phyloP scores from a whole-genome alignment of 2,888 invertebrate genomes.

The Sinohyriopsis cumingii region DNA sequence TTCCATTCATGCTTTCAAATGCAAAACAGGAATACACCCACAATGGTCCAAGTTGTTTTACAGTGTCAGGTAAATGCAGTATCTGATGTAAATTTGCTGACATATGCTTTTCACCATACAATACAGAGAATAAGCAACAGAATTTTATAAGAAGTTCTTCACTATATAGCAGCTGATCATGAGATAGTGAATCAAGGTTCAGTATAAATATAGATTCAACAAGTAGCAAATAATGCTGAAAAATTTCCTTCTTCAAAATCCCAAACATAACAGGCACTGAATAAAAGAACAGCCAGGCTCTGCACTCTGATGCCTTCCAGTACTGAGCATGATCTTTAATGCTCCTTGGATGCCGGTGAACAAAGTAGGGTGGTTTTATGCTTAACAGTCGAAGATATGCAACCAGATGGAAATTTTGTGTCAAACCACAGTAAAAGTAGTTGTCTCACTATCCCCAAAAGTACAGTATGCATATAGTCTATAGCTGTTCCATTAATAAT shows the following conservation, averaged over 20 bases:
- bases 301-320: slow-evolving; percentile 32
- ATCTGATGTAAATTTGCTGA: slow-evolving; percentile 25
- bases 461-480: too few species aligned
- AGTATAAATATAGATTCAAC: slow-evolving; percentile 27
- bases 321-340: slow-evolving; percentile 21
- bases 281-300: slow-evolving; percentile 28
- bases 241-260: slow-evolving; percentile 14
- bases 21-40: slow-evolving; percentile 30
- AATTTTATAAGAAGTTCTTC: too few species aligned
- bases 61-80: slow-evolving; percentile 21
- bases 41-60: slow-evolving; percentile 22
- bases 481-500: too few species aligned
- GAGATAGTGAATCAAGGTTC: slow-evolving; percentile 20
- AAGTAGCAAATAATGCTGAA: too few species aligned
- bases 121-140: slow-evolving; percentile 13
- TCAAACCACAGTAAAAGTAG: slow-evolving; percentile 2
- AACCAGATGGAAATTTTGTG: slow-evolving; percentile 2
- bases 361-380: slow-evolving; percentile 26
- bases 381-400: slow-evolving; percentile 8
- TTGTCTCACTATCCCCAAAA: too few species aligned
- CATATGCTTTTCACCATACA: slow-evolving; percentile 33
- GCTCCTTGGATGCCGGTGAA: too few species aligned
- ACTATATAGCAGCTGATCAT: slow-evolving; percentile 15
- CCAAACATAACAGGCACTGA: slow-evolving; percentile 28
- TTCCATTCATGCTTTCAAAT: slow-evolving; percentile 31